These are phyloP conservation scores for Autographa gamma DNA, from an alignment of 2,888 invertebrate species.

Conservation along the genomic window DNA sequence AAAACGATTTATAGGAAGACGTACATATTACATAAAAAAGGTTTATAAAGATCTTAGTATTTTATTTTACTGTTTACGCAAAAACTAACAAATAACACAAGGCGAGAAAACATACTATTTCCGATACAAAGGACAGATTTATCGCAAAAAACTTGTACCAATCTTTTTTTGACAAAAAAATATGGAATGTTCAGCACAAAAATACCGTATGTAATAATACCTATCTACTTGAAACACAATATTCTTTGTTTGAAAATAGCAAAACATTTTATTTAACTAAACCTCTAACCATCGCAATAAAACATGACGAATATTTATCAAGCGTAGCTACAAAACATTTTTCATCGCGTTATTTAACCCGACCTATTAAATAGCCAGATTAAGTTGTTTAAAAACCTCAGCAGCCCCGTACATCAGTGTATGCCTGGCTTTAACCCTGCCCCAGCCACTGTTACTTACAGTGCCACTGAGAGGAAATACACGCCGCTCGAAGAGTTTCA, in stretches of 20 bases:
- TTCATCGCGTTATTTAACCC: background rate
- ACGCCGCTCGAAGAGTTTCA: slow-evolving; percentile 49
- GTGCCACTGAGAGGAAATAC: slow-evolving; percentile 60
- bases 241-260: too few species aligned
- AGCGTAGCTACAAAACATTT: too few species aligned
- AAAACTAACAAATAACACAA: background rate
- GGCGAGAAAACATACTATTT: background rate
- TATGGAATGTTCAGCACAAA: background rate
- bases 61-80: too few species aligned
- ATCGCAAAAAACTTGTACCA: background rate
- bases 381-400: background rate
- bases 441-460: slow-evolving; percentile 66
- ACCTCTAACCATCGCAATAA: too few species aligned
- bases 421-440: slow-evolving; percentile 54
- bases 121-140: background rate
- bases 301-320: too few species aligned
- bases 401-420: background rate
- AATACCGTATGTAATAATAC: too few species aligned
- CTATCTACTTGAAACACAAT: too few species aligned
- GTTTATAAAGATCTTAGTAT: too few species aligned
- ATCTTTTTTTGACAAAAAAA: background rate
- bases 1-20: too few species aligned
- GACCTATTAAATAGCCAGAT: slow-evolving; percentile 2
- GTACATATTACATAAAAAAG: too few species aligned
- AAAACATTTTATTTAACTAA: too few species aligned